phyloP scores from a whole-genome alignment of 2,113 vertebrate genomes.

The Saccopteryx leptura region DNA sequence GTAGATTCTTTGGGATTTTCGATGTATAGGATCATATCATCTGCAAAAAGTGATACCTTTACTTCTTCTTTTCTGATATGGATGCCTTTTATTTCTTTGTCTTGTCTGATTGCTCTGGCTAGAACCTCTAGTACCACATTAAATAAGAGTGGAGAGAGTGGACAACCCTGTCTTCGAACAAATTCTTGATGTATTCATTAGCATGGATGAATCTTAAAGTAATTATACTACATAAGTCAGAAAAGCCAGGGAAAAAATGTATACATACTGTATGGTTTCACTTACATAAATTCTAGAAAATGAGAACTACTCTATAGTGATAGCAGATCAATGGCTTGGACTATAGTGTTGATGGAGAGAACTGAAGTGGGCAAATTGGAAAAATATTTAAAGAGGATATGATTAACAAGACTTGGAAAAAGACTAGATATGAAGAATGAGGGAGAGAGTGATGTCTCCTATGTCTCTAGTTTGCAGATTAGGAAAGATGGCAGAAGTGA shows the following conservation, averaged over 20 bases:
- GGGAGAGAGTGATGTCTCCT: background rate
- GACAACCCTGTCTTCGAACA: too few species aligned
- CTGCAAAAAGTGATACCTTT: too few species aligned
- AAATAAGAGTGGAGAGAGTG: too few species aligned
- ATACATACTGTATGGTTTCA: background rate
- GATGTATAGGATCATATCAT: too few species aligned
- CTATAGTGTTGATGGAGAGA: background rate
- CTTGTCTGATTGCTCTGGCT: too few species aligned
- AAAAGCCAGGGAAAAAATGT: background rate
- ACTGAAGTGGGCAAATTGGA: background rate
- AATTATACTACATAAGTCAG: background rate
- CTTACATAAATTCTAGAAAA: background rate
- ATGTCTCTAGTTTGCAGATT: background rate
- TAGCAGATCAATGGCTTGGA: background rate
- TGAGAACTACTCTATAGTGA: background rate
- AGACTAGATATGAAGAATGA: background rate
- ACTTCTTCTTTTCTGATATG: too few species aligned
- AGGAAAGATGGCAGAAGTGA: background rate
- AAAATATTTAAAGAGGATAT: background rate
- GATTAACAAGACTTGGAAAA: background rate
- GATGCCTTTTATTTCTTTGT: too few species aligned
- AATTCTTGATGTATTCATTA: background rate
- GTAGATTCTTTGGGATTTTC: too few species aligned
- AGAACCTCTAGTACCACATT: too few species aligned
- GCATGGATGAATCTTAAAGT: background rate